Evolutionary conservation across 2,888 invertebrate genomes (phyloP).

Genomic region (Thereva nobilitata): DNA sequence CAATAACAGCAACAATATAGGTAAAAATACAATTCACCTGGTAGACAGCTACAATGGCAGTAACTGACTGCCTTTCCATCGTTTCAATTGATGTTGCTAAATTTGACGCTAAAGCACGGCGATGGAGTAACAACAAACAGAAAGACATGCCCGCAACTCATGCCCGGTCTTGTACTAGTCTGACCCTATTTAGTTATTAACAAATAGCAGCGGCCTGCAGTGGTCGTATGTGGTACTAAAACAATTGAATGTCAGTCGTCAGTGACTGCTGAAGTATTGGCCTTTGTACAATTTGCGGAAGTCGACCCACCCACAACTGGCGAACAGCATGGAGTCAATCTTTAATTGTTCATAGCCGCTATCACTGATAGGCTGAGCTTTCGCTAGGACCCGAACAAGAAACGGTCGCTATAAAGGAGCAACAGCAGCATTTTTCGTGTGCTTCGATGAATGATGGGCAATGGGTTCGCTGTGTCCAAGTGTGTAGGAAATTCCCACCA

Average conservation of each 20-base stretch:
- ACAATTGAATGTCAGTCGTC: no score
- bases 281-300: conserved; percentile 20
- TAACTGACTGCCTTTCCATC: no score
- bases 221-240: no score
- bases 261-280: no score
- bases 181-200: no score
- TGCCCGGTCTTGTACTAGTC: no score
- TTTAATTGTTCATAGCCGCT: conserved; percentile 34
- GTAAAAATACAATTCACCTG: background rate
- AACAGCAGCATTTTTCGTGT: conserved; percentile 34
- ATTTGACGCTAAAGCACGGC: no score
- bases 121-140: no score
- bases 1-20: background rate
- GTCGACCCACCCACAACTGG: conserved; percentile 24
- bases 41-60: no score
- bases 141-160: no score
- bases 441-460: conserved; percentile 17
- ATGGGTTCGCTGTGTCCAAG: conserved; percentile 11
- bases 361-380: conserved; percentile 36
- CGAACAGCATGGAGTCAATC: conserved; percentile 30
- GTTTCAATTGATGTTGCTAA: no score
- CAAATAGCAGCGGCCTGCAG: no score
- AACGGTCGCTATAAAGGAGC: conserved; percentile 25
- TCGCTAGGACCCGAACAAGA: conserved; percentile 24
- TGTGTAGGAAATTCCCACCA: conserved; percentile 33